Base-by-base conservation (phyloP, 2,797 vertebrate species). In the Orientallactaga sibirica region DNA sequence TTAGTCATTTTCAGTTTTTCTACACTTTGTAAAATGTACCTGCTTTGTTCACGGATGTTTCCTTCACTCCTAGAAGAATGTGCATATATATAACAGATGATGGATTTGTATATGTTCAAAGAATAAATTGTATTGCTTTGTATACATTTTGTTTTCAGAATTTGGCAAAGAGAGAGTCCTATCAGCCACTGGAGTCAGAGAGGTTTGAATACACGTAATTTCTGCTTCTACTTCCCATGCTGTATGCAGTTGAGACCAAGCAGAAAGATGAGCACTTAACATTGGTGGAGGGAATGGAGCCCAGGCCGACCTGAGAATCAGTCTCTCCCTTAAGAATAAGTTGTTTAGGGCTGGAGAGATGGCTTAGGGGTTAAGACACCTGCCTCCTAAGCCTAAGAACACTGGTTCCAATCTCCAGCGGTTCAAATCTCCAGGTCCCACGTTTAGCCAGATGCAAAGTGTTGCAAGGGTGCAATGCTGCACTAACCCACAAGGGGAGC, bases 251-350 rank as follows among this genome's bases (percentile, higher is more conserved):
- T 94, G 95, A 92, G 84, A 91, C 90, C 71, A 95, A 93, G 92
- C 73, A 94, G 84, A 90, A 96, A 96, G 93, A 86, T 79, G 94
- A 95, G 94, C 84, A 89, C 86, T 68, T 73, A 92, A 48, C 12
- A 66, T 89, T 92, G 33, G 94, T 37, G 18, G 85, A 86, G 11
- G 61, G 24, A 74, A 84, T 76, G 68, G 88, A 94, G 95, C 90
- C 78, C 11, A 70, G 24, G 43, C n/a, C 58, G 64, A 73, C 6
- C 79, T 92, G 48, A 73, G 73, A 92, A 68, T 41, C 92, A 16
- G 80, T 25, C 11, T 75, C 29, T 91, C 24, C 62, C 67, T 96
- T 95, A 41, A 95, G 41, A 92, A 84, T 91, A 88, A 96, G 87
- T 77, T 43, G 33, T 67, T 37, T 37, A 37, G 33, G 33, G 33